Conservation (phyloP, 92 coral and sea anemone species). For the Porites cylindrica region DNA sequence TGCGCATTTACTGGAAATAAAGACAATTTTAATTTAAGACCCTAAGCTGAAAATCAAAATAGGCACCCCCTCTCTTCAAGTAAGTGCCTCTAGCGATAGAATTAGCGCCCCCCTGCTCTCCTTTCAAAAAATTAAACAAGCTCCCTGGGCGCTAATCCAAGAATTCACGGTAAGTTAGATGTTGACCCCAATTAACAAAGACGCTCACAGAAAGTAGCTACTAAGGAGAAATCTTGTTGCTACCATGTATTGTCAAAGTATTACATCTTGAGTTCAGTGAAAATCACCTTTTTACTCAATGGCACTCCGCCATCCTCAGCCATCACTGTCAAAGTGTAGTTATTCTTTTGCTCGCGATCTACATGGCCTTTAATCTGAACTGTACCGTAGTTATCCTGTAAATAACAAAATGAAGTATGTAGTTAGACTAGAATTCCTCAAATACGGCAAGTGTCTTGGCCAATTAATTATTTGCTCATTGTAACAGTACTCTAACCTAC, state of each 20-base stretch:
- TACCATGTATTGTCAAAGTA: not conserved
- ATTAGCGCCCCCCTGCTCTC: no score
- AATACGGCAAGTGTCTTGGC: not conserved
- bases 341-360: constrained; percentile 81
- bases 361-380: constrained; percentile 71
- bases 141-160: no score
- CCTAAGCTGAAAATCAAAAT: no score
- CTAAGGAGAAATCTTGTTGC: no score
- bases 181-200: no score
- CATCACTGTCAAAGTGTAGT: constrained; percentile 72
- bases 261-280: not conserved
- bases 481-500: constrained; percentile 27
- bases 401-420: not conserved
- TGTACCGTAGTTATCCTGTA: constrained; percentile 75
- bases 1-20: no score
- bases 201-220: no score
- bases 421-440: not conserved
- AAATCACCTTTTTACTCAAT: constrained; percentile 71
- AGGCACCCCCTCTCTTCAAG: no score
- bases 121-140: no score
- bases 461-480: not conserved
- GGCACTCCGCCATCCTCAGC: constrained; percentile 98
- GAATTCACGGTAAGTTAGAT: no score
- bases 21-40: no score
- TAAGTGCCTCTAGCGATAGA: no score